phyloP scores from a whole-genome alignment of 1,140 invertebrate species.

The Chlorops oryzae region DNA sequence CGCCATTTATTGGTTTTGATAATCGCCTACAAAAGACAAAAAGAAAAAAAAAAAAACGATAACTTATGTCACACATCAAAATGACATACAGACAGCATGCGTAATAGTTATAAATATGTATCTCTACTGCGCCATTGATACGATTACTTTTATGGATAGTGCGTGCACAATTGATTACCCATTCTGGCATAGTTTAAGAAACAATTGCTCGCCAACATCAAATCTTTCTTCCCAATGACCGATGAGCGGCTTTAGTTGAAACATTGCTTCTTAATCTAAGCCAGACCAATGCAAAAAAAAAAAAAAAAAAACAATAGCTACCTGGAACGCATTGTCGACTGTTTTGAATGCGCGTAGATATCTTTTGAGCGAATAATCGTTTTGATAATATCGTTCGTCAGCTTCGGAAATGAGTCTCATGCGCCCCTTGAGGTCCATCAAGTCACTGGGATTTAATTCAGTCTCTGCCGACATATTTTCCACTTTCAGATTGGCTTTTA shows the following conservation, averaged over 20 bases:
- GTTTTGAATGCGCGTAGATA: constrained; percentile 66
- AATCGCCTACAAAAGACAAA: constrained; percentile 52
- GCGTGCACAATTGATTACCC: not conserved
- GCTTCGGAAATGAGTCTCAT: constrained; percentile 65
- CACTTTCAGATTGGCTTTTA: too few species aligned
- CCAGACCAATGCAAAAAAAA: too few species aligned
- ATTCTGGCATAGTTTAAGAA: too few species aligned
- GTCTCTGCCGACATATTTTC: constrained; percentile 49
- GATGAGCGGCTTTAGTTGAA: too few species aligned
- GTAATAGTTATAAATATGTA: not conserved
- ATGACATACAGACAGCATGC: too few species aligned
- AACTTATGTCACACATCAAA: too few species aligned
- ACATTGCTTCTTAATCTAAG: too few species aligned
- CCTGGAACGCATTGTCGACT: constrained; percentile 65
- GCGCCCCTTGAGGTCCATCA: constrained; percentile 59
- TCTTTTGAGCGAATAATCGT: constrained; percentile 62
- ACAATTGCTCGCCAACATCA: too few species aligned
- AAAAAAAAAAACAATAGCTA: constrained; percentile 31
- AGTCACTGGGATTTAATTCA: constrained; percentile 55
- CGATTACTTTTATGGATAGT: not conserved
- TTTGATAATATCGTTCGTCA: constrained; percentile 64
- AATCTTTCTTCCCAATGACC: too few species aligned
- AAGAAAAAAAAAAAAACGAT: too few species aligned
- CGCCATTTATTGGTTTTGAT: constrained; percentile 74
- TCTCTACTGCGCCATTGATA: not conserved